Evolutionary conservation across 2,888 invertebrate genomes (phyloP).

Genomic region (Hyppa rectilinea): DNA sequence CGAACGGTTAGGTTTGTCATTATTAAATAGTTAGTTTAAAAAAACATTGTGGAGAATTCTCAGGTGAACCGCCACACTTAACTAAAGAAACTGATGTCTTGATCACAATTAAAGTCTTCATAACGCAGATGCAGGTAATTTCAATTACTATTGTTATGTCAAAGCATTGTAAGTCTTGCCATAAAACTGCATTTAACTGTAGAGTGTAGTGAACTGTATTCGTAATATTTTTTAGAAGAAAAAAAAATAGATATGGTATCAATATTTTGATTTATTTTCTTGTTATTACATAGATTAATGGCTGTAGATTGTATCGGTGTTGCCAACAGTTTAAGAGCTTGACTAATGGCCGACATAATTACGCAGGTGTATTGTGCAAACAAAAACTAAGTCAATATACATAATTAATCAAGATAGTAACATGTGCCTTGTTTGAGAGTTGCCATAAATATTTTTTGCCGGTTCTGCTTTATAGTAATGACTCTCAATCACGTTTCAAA

Average conservation of each 20-base stretch:
- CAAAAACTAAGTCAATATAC: slow-evolving; percentile 47
- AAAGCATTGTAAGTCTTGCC: slow-evolving; percentile 23
- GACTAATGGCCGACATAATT: slow-evolving; percentile 44
- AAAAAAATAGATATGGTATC: not conserved
- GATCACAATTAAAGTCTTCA: not conserved
- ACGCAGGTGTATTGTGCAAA: slow-evolving; percentile 39
- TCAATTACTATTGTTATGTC: slow-evolving; percentile 27
- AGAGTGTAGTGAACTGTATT: slow-evolving; percentile 14
- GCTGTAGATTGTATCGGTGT: slow-evolving; percentile 32
- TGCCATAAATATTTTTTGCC: slow-evolving; percentile 11
- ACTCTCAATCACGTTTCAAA: slow-evolving; percentile 9
- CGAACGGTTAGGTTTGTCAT: not conserved
- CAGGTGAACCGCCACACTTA: not conserved
- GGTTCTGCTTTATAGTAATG: slow-evolving; percentile 13
- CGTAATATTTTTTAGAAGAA: not conserved
- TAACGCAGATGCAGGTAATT: slow-evolving; percentile 1
- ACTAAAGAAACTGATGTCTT: not conserved
- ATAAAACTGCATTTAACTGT: slow-evolving; percentile 12
- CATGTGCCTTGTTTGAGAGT: slow-evolving; percentile 11
- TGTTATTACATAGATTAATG: slow-evolving; percentile 43
- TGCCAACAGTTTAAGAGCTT: slow-evolving; percentile 36
- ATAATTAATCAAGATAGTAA: slow-evolving; percentile 38
- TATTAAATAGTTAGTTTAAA: slow-evolving; percentile 11
- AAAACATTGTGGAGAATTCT: not conserved
- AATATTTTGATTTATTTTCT: slow-evolving; percentile 42